Evolutionary conservation across 2,797 vertebrate genomes (phyloP).

Genomic region (Ibycter americanus): DNA sequence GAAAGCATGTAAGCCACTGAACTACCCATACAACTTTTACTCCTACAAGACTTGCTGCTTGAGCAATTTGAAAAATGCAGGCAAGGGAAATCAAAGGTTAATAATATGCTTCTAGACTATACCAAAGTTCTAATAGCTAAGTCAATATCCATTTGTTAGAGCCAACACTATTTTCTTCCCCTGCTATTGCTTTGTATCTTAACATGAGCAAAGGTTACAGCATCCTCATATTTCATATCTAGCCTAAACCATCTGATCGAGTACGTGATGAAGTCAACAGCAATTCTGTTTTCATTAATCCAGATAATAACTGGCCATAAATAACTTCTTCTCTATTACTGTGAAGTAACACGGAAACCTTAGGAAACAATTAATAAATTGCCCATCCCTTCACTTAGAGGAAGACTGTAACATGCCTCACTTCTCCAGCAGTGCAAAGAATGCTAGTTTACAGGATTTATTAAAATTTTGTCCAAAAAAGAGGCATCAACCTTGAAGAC

Average conservation of each 20-base stretch:
- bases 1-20: background rate
- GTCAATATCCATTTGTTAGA: background rate
- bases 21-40: background rate
- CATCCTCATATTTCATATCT: background rate
- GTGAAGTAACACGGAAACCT: background rate
- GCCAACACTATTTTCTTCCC: background rate
- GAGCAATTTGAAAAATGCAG: background rate
- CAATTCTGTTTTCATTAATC: slow-evolving; percentile 23
- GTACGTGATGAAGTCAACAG: background rate
- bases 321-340: background rate
- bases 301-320: slow-evolving; percentile 16
- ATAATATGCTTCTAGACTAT: background rate
- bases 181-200: background rate
- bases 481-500: background rate
- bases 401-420: background rate
- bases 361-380: background rate
- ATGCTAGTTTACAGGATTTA: background rate
- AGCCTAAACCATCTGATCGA: background rate
- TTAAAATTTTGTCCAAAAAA: background rate
- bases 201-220: background rate
- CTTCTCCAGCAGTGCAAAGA: background rate
- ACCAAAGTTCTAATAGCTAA: background rate
- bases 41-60: background rate
- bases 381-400: background rate
- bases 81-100: background rate